These are phyloP conservation scores for Pterocles burchelli DNA, from an alignment of 2,113 vertebrate species.

Conservation along the genomic window DNA sequence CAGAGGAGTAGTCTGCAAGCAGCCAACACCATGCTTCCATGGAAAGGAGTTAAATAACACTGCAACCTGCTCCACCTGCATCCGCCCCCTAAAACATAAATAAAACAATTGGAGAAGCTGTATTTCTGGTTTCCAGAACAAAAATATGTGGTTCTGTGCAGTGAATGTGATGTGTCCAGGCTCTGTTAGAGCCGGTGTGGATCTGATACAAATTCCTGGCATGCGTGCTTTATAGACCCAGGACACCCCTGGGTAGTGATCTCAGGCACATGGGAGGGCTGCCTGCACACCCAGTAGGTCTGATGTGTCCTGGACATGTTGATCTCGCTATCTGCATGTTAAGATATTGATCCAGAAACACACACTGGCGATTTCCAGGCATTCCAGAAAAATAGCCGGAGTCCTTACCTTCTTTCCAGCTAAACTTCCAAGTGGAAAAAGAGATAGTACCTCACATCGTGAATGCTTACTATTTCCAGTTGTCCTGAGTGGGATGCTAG, in stretches of 20 bases:
- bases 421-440: not conserved
- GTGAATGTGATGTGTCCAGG: not conserved
- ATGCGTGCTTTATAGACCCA: accelerated
- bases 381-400: not conserved
- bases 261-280: not conserved
- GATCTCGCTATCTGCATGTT: accelerated
- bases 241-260: not conserved
- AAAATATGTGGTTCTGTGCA: accelerated
- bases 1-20: not conserved
- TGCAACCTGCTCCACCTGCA: not conserved
- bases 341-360: not conserved
- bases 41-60: not conserved
- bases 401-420: not conserved
- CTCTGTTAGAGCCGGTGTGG: accelerated
- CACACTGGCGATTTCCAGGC: not conserved
- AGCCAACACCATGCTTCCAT: accelerated
- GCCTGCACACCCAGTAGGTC: not conserved
- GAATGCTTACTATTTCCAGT: not conserved
- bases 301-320: not conserved
- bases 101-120: not conserved
- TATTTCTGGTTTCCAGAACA: not conserved
- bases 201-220: not conserved
- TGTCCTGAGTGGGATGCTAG: not conserved
- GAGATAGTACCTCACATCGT: not conserved
- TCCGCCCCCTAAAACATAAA: not conserved